Evolutionary conservation across 2,113 vertebrate species (phyloP), one percentile per base, ranked within the genome.

Genomic region (Pampusana beccarii): DNA sequence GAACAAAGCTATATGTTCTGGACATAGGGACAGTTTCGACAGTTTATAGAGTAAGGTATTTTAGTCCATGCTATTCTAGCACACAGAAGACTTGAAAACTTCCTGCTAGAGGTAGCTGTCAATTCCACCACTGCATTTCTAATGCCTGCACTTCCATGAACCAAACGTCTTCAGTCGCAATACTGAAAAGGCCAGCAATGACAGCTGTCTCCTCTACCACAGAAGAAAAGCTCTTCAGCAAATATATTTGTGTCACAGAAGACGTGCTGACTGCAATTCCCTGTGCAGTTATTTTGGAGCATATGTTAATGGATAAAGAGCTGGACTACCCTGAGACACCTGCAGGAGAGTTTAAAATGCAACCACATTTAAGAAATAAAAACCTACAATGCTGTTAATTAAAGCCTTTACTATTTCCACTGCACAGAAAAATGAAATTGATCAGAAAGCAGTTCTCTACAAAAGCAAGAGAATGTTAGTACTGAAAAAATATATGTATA

Each of bases 161-260:
- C 9, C 67, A 77, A 72, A 73, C 19, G 36, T 72, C 82, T 29
- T 67, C 50, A 70, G 64, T 18, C 24, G 36, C 66, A 70, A 18
- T 26, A 73, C 51, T 57, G 86, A 86, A 90, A 89, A 94, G 51
- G 89, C 74, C 77, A 95, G 81, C 61, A 86, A 34, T 80, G 93
- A 96, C 96, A 97, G 97, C 95, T 97, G 97, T 56, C 94, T 81
- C 61, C 81, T 96, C 71, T 72, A 42, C 75, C 93, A 80, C 7
- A 0, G 91, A 94, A 96, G 72, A 86, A 67, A 53, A 92, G 80
- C 72, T 84, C 80, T 85, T 54, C n/a, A 51, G 84, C 95, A 94
- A 92, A 87, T 50, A 74, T 50, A 70, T 54, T 94, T 66, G 62
- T 92, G 90, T 80, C 77, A 88, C 73, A 44, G 34, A 77, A 90